Evolutionary conservation across 2,113 vertebrate species (phyloP).

Genomic region (Procavia capensis): DNA sequence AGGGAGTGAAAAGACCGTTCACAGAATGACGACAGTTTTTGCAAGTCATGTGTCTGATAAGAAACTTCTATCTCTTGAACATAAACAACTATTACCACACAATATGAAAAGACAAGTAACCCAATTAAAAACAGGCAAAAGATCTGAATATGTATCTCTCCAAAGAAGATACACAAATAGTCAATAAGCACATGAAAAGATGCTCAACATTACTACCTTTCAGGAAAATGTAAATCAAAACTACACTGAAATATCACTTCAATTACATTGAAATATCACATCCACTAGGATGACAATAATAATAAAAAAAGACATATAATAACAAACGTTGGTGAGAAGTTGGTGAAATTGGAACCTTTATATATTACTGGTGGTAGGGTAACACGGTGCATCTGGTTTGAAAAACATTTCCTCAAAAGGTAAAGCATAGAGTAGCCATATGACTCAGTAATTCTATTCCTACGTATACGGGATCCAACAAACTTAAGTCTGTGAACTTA

Average conservation of each 20-base stretch:
- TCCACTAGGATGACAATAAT: not conserved
- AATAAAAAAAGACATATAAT: not conserved
- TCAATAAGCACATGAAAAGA: not conserved
- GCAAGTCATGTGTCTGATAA: not conserved
- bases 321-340: not conserved
- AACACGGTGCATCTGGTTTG: not conserved
- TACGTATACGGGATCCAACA: no score
- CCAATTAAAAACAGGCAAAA: not conserved
- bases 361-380: not conserved
- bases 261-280: not conserved
- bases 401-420: not conserved
- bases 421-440: not conserved
- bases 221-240: not conserved
- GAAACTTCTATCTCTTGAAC: not conserved
- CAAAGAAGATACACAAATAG: not conserved
- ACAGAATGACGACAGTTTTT: not conserved
- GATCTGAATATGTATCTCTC: not conserved
- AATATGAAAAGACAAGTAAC: not conserved
- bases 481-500: no score
- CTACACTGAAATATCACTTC: not conserved
- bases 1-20: not conserved
- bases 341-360: not conserved
- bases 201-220: not conserved
- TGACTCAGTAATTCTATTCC: not conserved
- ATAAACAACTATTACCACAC: not conserved